Base-by-base conservation (phyloP, 2,113 vertebrate species). In the Syngnathoides biaculeatus region DNA sequence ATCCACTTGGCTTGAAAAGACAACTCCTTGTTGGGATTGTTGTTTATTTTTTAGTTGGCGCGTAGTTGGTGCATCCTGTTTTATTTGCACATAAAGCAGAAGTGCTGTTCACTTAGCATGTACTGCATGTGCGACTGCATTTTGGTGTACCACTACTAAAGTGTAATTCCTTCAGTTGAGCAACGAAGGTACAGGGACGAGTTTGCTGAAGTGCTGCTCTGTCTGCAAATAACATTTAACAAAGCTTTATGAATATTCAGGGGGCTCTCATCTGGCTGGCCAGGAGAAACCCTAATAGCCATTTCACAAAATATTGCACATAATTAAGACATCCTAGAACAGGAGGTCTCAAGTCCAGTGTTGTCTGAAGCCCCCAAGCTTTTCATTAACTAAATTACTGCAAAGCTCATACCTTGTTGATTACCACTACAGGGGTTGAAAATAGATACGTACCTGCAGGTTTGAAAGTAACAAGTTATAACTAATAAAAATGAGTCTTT, bases 321-420 rank as follows among this genome's bases (percentile, higher is more conserved):
- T 91, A 89, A 92, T 92, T 91, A 91, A 78, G 67, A 77, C 69
- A 79, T 79, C 78, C 85, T 79, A 72, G 79, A 92, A 90, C 89
- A 80, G 82, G 83, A 87, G 83, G 83, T 86, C 74, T 82, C 79
- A 83, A 72, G 48, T 72, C 63, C 68, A 66, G 81, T 82, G 65
- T 73, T 80, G 81, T 78, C 81, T 85, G 76, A 81, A 89, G 83
- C 82, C 91, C 87, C 75, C 87, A 61, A 91, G 90, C 90, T 87
- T 92, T 91, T 91, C 91, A 92, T 93, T 90, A 92, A 87, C 88
- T 81, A 86, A 91, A 91, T 85, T 84, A 88, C 85, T 83, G 84
- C 82, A 86, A 81, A 87, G 77, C 89, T 88, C 72, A 84, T 55
- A 80, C 48, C 75, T 74, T 73, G 91, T 84, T 90, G 88, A 92